Conservation (phyloP, 2,113 vertebrate genomes). For the Atherinomorus stipes region DNA sequence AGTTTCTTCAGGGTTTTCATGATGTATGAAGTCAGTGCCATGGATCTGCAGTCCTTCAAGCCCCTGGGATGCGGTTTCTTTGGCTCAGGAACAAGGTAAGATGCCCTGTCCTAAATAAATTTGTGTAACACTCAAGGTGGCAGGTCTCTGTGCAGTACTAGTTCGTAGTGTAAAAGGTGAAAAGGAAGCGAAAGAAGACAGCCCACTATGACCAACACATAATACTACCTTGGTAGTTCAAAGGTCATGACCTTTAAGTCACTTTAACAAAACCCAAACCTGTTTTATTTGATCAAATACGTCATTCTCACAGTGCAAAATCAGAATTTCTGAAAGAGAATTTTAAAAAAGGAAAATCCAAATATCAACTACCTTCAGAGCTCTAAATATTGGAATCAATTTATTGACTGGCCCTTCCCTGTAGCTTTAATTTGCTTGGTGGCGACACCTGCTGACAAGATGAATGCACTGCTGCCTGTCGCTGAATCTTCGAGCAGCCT, state of each 20-base stretch:
- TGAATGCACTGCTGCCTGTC: constrained; percentile 13
- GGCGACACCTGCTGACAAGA: constrained; percentile 65
- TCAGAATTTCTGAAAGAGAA: background rate
- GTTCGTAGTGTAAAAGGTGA: too few species aligned
- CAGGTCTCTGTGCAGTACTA: too few species aligned
- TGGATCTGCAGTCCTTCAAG: too few species aligned
- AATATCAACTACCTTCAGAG: background rate
- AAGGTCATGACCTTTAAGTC: constrained; percentile 34
- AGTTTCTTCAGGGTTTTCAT: too few species aligned
- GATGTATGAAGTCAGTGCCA: too few species aligned
- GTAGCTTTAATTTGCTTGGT: constrained; percentile 33
- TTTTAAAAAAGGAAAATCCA: background rate
- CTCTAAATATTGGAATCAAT: constrained; percentile 4
- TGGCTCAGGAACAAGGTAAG: too few species aligned
- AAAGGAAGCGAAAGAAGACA: too few species aligned
- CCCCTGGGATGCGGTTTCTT: too few species aligned
- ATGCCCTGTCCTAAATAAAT: too few species aligned
- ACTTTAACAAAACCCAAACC: background rate
- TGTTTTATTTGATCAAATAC: constrained; percentile 9
- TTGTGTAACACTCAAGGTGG: too few species aligned
- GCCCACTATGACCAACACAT: too few species aligned
- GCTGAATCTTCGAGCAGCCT: background rate
- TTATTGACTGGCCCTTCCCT: constrained; percentile 28
- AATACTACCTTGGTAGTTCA: constrained; percentile 27
- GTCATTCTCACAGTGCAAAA: too few species aligned